Conservation (phyloP, 1,140 invertebrate genomes). For the Eueides isabella region DNA sequence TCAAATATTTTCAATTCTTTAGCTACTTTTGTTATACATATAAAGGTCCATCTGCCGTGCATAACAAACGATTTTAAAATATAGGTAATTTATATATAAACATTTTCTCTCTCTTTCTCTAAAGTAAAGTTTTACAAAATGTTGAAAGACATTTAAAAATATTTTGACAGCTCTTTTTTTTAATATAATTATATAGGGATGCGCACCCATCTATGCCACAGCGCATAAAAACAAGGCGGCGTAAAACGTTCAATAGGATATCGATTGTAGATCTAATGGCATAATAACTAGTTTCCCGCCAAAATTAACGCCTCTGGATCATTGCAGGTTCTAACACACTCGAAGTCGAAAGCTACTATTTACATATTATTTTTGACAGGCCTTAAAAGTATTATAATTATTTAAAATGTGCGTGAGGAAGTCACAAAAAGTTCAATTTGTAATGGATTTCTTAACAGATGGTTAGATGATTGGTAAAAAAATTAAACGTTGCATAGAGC, state of each 20-base stretch:
- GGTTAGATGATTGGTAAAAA: constrained; percentile 52
- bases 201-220: constrained; percentile 47
- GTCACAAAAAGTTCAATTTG: constrained; percentile 56
- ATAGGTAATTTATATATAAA: too few species aligned
- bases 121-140: constrained; percentile 13
- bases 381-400: constrained; percentile 75
- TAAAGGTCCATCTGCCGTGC: too few species aligned
- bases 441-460: constrained; percentile 67
- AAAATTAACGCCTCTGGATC: constrained; percentile 74
- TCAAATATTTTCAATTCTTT: too few species aligned
- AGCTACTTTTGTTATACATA: too few species aligned
- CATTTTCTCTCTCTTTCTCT: neutral
- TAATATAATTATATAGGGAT: constrained; percentile 59
- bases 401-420: constrained; percentile 62
- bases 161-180: constrained; percentile 62
- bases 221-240: constrained; percentile 48
- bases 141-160: constrained; percentile 43
- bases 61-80: too few species aligned
- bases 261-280: constrained; percentile 76
- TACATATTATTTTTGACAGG: constrained; percentile 79
- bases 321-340: constrained; percentile 58
- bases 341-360: constrained; percentile 71
- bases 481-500: constrained; percentile 2
- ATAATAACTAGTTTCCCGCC: constrained; percentile 69
- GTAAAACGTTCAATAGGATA: constrained; percentile 68